Conservation (phyloP, 2,113 vertebrate species). For the Pao palembangensis region DNA sequence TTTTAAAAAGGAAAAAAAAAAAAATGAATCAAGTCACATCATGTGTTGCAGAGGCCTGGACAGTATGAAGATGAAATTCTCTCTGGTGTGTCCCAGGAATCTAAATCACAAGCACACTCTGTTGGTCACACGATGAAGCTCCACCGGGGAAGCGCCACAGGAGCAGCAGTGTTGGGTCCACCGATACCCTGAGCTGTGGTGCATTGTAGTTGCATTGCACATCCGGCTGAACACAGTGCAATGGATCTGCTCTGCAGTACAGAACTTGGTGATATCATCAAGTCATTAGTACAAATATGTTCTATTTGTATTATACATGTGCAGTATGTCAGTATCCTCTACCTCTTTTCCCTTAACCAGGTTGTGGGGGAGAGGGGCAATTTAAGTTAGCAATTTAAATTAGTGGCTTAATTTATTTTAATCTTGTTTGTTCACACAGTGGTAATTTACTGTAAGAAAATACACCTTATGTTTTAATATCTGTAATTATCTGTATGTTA, state of each 20-base stretch:
- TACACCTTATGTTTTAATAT: too few species aligned
- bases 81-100: not conserved
- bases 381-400: too few species aligned
- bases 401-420: too few species aligned
- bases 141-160: not conserved
- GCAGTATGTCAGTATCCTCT: not conserved
- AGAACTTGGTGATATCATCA: constrained; percentile 56
- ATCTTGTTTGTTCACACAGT: too few species aligned
- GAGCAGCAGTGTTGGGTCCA: not conserved
- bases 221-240: constrained; percentile 71
- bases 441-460: too few species aligned
- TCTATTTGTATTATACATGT: not conserved
- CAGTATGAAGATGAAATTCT: not conserved
- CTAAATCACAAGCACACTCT: constrained; percentile 27
- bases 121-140: constrained; percentile 2
- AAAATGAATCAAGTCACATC: too few species aligned
- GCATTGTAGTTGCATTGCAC: constrained; percentile 92
- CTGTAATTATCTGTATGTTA: too few species aligned
- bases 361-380: too few species aligned
- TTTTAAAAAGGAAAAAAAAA: too few species aligned
- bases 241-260: constrained; percentile 84
- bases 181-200: constrained; percentile 68
- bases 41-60: constrained; percentile 7
- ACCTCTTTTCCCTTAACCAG: too few species aligned
- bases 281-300: not conserved